Evolutionary conservation across 2,113 vertebrate species (phyloP), one percentile per base, ranked within the genome.

Genomic region (Hippocampus abdominalis): DNA sequence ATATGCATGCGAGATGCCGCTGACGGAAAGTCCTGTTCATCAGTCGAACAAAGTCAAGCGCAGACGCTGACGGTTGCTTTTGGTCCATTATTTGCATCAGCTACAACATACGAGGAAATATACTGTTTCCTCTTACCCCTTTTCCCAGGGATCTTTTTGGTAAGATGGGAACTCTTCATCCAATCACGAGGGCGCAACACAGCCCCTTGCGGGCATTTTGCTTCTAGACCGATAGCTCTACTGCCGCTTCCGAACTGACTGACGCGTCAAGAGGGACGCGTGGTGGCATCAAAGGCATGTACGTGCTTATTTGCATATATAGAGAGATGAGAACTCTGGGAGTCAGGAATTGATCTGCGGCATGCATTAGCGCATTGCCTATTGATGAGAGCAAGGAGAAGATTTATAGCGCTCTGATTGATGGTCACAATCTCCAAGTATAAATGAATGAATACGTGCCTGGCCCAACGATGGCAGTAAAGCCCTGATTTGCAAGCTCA

Each of bases 301-400:
- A 67, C 72, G 70, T 76, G 73, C 69, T 72, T 77, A 77, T 81
- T 78, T 86, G 68, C 75, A 49, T 64, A 57, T 62, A 65, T 66
- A 78, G 61, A 79, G 77, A 80, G 69, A 81, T 76, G 68, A 85
- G 85, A 75, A 79, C 83, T 77, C 78, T 69, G 81, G 82, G 76
- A 66, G 80, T 86, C 82, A 87, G 85, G 84, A 87, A 92, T 91
- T 90, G 90, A 93, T 92, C 82, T 66, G 79, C 70, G 21, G 76
- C 84, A 81, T 89, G 87, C 92, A 92, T 93, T 93, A 93, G 91
- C 84, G 88, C 90, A 93, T 92, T 93, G 90, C 84, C 82, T 91
- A 91, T 93, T 92, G 92, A 93, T 91, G 91, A 91, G 92, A 91
- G 90, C 90, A 89, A 87, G 64, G 73, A 51, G 73, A 21, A 84